phyloP scores from a whole-genome alignment of 2,888 invertebrate genomes.

The Ditylenchus weischeri region DNA sequence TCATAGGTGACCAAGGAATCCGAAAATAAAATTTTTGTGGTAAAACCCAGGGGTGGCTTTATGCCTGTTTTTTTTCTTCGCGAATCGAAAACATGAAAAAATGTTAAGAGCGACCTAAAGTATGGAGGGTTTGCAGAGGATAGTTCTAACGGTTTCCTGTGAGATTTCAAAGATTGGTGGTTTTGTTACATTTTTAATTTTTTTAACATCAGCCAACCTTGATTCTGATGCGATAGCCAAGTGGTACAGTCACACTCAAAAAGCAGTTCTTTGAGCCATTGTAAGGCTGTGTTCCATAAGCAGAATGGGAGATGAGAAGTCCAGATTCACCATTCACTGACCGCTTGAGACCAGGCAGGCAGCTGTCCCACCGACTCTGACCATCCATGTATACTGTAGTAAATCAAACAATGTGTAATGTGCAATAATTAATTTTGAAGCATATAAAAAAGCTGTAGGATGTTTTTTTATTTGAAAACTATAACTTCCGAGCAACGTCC shows the following conservation, averaged over 20 bases:
- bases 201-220: slow-evolving; percentile 1
- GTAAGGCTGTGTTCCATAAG: slow-evolving; percentile 13
- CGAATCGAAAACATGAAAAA: too few relatives aligned
- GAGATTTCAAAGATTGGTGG: too few relatives aligned
- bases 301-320: slow-evolving; percentile 11
- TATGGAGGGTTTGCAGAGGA: too few relatives aligned
- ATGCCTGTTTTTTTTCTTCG: too few relatives aligned
- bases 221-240: slow-evolving; percentile 15
- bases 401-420: background rate
- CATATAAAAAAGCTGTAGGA: background rate
- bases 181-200: too few relatives aligned
- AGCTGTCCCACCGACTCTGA: slow-evolving; percentile 12
- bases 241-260: slow-evolving; percentile 12
- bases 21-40: too few relatives aligned
- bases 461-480: background rate
- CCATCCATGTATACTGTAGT: slow-evolving; percentile 17
- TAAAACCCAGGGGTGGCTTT: too few relatives aligned
- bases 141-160: too few relatives aligned
- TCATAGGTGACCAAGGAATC: too few relatives aligned
- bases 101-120: too few relatives aligned
- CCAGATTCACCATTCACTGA: slow-evolving; percentile 17
- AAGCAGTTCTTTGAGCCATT: slow-evolving; percentile 16
- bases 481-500: background rate
- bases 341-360: slow-evolving; percentile 15
- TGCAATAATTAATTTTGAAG: background rate